These are phyloP conservation scores for Vanessa atalanta DNA, from an alignment of 1,140 invertebrate species.

Conservation along the genomic window DNA sequence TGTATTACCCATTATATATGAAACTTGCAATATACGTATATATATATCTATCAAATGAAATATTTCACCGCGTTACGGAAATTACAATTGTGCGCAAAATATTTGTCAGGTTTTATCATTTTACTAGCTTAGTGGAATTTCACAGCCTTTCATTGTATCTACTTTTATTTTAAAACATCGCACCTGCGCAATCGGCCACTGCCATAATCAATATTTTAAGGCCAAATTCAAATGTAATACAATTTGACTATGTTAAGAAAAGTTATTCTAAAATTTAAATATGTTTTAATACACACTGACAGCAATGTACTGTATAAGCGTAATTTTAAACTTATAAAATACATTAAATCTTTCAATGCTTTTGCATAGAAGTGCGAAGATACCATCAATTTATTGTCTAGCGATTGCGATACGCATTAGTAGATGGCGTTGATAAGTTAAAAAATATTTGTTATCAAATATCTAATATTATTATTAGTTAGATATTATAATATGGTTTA, in stretches of 20 bases:
- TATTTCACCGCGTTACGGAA: background rate
- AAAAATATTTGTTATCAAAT: too few relatives aligned
- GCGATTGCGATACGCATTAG: too few relatives aligned
- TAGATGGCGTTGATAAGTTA: too few relatives aligned
- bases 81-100: constrained; percentile 6
- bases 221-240: background rate
- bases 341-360: too few relatives aligned
- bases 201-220: constrained; percentile 31
- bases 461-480: too few relatives aligned
- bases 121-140: constrained; percentile 11
- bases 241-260: background rate
- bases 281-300: too few relatives aligned
- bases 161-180: constrained; percentile 20
- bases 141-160: constrained; percentile 16
- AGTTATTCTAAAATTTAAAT: background rate
- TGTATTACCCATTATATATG: constrained; percentile 71
- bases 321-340: too few relatives aligned
- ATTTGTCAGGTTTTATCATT: background rate
- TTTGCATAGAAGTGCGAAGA: too few relatives aligned
- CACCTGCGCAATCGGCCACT: constrained; percentile 19
- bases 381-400: too few relatives aligned
- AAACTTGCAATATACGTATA: constrained; percentile 2
- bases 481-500: too few relatives aligned
- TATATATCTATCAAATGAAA: constrained; percentile 12
- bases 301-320: too few relatives aligned